A percentile compares a stretch with the other conserved stretches of the same genome.
Evolutionary conservation across 2,888 invertebrate species (phyloP).

Genomic region (Pterobdella sp.): DNA sequence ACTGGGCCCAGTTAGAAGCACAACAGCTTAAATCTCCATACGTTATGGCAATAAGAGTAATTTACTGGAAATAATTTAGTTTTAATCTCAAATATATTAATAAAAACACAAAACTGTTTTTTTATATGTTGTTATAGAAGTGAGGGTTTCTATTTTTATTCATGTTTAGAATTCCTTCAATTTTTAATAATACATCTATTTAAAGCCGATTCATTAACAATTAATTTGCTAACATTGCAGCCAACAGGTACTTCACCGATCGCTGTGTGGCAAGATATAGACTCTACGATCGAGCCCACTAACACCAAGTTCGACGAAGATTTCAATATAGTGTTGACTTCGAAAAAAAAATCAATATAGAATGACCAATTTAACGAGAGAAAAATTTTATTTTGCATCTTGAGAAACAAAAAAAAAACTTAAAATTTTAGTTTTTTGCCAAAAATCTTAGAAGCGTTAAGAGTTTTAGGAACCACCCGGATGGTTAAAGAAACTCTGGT

Average conservation of each 20-base stretch:
- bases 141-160: background rate
- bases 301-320: background rate
- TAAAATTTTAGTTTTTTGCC: constrained; percentile 35
- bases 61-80: too few relatives aligned
- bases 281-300: background rate
- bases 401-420: background rate
- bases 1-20: constrained; percentile 14
- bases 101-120: background rate
- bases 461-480: constrained; percentile 74
- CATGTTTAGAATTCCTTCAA: background rate
- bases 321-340: background rate
- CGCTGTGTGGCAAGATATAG: constrained; percentile 2
- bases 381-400: background rate
- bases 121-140: background rate
- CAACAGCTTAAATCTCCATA: constrained; percentile 17
- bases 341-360: background rate
- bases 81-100: too few relatives aligned
- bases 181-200: background rate
- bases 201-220: too few relatives aligned
- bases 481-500: constrained; percentile 83
- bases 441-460: constrained; percentile 46
- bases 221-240: background rate
- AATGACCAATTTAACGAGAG: background rate
- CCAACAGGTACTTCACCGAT: background rate
- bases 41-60: background rate